These are phyloP conservation scores for Platyrinchus mystaceus DNA, from an alignment of 2,797 vertebrate species.

Conservation along the genomic window DNA sequence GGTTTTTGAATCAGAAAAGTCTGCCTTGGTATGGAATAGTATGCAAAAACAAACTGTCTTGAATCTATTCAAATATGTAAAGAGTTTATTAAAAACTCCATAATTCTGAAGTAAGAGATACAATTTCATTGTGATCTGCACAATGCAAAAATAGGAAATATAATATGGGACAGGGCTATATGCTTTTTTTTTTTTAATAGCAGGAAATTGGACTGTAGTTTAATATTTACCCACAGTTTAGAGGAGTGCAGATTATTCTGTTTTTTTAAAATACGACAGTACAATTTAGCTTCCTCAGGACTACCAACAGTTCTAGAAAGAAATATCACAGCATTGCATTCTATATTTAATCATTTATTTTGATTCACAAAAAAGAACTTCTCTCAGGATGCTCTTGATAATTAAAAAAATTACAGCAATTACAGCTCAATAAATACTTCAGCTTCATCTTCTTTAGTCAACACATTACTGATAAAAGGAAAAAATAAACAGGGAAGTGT, in stretches of 20 bases:
- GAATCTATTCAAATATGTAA: not conserved
- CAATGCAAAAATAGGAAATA: not conserved
- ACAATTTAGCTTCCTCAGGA: not conserved
- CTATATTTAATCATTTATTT: conserved; percentile 35
- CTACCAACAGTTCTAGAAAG: not conserved
- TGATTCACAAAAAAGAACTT: conserved; percentile 25
- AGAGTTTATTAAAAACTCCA: not conserved
- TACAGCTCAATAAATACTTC: conserved; percentile 51
- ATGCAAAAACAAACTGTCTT: not conserved
- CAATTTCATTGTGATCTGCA: not conserved
- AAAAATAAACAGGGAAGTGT: not conserved
- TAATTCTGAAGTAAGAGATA: not conserved
- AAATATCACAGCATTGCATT: not conserved
- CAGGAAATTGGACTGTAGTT: not conserved
- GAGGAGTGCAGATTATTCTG: not conserved
- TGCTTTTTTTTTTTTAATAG: not conserved
- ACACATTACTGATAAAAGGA: not conserved
- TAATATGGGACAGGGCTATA: not conserved
- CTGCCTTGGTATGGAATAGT: not conserved
- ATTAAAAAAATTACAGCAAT: conserved; percentile 52
- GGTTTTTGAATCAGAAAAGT: not conserved
- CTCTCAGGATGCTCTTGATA: conserved; percentile 51
- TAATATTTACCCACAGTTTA: not conserved
- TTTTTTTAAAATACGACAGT: not conserved
- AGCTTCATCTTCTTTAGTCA: conserved; percentile 30